These are phyloP conservation scores for Hypsopygia costalis DNA, from an alignment of 2,888 invertebrate species.

Conservation along the genomic window DNA sequence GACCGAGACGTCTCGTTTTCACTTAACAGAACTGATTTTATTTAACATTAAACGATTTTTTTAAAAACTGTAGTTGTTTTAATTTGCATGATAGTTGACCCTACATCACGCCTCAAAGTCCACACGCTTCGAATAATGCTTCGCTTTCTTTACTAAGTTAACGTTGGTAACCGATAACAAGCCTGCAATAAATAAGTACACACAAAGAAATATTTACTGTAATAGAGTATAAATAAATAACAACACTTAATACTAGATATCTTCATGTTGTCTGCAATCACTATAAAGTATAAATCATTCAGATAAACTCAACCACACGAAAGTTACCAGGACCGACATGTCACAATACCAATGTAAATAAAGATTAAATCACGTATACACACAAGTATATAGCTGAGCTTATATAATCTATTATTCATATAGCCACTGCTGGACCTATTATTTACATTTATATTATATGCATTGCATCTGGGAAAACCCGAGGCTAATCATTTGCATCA, in stretches of 20 bases:
- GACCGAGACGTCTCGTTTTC: conserved; percentile 67
- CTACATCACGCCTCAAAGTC: conserved; percentile 55
- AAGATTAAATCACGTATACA: neutral
- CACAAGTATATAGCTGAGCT: neutral
- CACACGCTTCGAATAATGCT: conserved; percentile 66
- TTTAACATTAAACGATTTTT: conserved; percentile 74
- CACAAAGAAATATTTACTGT: neutral
- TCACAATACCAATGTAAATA: neutral
- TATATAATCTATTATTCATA: neutral
- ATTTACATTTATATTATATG: neutral
- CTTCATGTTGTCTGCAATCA: no score
- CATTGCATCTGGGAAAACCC: conserved; percentile 1
- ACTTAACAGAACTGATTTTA: conserved; percentile 77
- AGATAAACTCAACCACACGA: neutral
- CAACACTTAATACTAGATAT: no score
- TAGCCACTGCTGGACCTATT: neutral
- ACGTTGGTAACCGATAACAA: conserved; percentile 21
- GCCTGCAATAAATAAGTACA: neutral
- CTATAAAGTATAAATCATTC: neutral
- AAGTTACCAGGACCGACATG: neutral
- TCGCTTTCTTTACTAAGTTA: conserved; percentile 56
- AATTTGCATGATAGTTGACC: conserved; percentile 64
- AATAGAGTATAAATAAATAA: neutral
- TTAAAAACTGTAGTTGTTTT: conserved; percentile 67
- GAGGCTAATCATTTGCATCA: conserved; percentile 45